phyloP scores from a whole-genome alignment of 2,797 vertebrate genomes.

The Macroramphosus scolopax region DNA sequence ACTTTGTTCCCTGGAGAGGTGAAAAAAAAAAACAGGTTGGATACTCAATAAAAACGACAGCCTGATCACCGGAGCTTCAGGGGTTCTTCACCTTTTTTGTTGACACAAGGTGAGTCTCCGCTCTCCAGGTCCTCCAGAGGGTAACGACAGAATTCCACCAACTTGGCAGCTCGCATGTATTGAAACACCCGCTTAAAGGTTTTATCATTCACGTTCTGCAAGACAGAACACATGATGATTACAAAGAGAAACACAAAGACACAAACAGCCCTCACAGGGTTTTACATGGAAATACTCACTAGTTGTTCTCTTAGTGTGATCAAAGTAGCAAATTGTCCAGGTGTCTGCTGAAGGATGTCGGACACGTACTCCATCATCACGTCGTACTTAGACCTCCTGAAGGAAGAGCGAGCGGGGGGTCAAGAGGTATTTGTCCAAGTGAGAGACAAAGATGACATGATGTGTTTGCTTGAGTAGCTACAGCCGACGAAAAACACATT shows the following conservation, averaged over 20 bases:
- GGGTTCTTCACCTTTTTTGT: slow-evolving; percentile 83
- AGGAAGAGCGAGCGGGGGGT: neutral
- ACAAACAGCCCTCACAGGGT: neutral
- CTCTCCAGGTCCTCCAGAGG: slow-evolving; percentile 83
- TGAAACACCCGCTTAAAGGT: slow-evolving; percentile 85
- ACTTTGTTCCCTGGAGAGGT: slow-evolving; percentile 81
- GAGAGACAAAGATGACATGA: neutral
- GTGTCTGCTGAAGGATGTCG: slow-evolving; percentile 76
- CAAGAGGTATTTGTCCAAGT: too few species aligned
- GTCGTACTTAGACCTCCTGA: slow-evolving; percentile 91
- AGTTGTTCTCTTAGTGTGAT: slow-evolving; percentile 81
- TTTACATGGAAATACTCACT: slow-evolving; percentile 73
- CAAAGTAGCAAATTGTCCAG: slow-evolving; percentile 78
- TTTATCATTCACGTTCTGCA: slow-evolving; percentile 81
- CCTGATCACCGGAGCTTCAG: too few species aligned
- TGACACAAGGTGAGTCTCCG: slow-evolving; percentile 78
- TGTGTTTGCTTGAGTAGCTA: neutral
- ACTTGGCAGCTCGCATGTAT: slow-evolving; percentile 85
- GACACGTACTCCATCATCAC: slow-evolving; percentile 90
- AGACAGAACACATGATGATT: slow-evolving; percentile 8
- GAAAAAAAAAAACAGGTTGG: too few species aligned
- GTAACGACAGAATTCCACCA: slow-evolving; percentile 77
- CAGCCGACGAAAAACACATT: too few species aligned
- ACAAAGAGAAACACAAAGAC: neutral
- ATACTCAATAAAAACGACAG: too few species aligned